A percentile compares a stretch with the other conserved stretches of the same genome.
Evolutionary conservation across 2,888 invertebrate genomes (phyloP).

Genomic region (Eristalis intricaria): DNA sequence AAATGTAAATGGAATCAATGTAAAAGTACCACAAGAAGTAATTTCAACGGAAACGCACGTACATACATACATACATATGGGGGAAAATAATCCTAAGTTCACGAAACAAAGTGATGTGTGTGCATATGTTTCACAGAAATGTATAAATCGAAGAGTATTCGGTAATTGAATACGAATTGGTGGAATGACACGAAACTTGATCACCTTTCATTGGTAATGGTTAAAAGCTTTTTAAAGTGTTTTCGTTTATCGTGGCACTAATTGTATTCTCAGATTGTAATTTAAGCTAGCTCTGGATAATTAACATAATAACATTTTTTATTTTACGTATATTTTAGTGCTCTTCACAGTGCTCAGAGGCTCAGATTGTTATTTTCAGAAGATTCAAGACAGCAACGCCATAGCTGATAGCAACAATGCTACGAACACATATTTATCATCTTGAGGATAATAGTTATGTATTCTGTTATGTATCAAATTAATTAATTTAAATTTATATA

Average conservation of each 20-base stretch:
- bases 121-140: neutral
- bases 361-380: too few species aligned
- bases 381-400: too few species aligned
- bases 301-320: too few species aligned
- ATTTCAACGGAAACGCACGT: slow-evolving; percentile 47
- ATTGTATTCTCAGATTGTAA: neutral
- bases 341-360: too few species aligned
- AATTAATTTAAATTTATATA: too few species aligned
- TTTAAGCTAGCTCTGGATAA: too few species aligned
- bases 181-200: neutral
- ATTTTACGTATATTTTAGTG: too few species aligned
- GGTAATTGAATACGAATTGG: slow-evolving; percentile 26
- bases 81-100: neutral
- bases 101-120: neutral
- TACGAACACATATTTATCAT: too few species aligned
- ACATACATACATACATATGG: slow-evolving; percentile 7
- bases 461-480: too few species aligned
- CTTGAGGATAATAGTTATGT: too few species aligned
- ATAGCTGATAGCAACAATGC: too few species aligned
- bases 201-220: neutral
- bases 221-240: slow-evolving; percentile 11
- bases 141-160: neutral
- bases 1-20: slow-evolving; percentile 1
- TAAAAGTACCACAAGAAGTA: slow-evolving; percentile 18
- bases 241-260: neutral